Evolutionary conservation across 2,113 vertebrate species (phyloP).

Genomic region (Chlamydotis undulata): DNA sequence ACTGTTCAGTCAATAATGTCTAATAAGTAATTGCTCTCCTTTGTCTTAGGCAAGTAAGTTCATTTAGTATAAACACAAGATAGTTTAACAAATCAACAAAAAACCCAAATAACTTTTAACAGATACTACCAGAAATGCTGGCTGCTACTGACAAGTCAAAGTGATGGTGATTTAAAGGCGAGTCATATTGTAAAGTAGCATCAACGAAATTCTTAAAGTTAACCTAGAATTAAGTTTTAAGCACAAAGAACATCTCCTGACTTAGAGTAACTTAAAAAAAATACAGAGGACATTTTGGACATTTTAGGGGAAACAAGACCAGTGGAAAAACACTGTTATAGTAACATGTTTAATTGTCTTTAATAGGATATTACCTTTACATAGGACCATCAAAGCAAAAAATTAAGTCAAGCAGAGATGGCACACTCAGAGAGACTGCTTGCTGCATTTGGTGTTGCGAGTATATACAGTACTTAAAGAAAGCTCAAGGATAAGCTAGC

Average conservation of each 20-base stretch:
- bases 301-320: not conserved
- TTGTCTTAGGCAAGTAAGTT: not conserved
- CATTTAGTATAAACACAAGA: not conserved
- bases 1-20: not conserved
- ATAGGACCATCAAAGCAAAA: not conserved
- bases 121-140: not conserved
- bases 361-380: not conserved
- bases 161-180: fast-evolving
- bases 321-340: not conserved
- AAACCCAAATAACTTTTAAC: not conserved
- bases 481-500: not conserved
- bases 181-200: not conserved
- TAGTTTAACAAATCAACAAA: not conserved
- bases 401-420: not conserved
- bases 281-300: not conserved
- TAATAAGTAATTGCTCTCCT: not conserved
- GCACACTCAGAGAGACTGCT: not conserved
- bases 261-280: not conserved
- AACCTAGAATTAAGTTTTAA: not conserved
- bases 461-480: not conserved
- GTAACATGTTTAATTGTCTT: not conserved
- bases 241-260: not conserved
- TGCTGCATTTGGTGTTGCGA: not conserved
- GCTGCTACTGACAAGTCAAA: not conserved
- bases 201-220: not conserved